A percentile compares a stretch with the other conserved stretches of the same genome.
Conservation (phyloP, 2,797 vertebrate genomes). For the Triplophysa yarkandensis region DNA sequence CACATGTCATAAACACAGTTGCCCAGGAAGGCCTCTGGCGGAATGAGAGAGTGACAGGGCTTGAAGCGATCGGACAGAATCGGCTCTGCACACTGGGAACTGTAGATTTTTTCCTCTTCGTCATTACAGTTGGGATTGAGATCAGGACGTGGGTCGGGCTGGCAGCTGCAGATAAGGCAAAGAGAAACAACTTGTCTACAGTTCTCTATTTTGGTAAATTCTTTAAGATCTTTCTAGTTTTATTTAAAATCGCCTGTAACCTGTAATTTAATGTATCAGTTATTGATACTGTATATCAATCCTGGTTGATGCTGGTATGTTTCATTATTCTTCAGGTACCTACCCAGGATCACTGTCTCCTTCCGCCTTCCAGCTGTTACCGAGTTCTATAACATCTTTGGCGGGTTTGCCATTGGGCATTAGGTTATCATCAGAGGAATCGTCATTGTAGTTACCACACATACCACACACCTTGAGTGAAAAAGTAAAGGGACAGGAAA, state of each 20-base stretch:
- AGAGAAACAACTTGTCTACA: neutral
- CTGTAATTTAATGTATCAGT: neutral
- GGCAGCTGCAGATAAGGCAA: conserved; percentile 59
- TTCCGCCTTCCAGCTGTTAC: conserved; percentile 84
- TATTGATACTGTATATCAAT: neutral
- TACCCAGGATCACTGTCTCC: conserved; percentile 78
- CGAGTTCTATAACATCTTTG: conserved; percentile 73
- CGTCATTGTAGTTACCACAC: conserved; percentile 83
- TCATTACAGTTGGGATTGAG: conserved; percentile 66
- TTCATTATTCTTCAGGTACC: conserved; percentile 43
- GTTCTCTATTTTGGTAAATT: too few species aligned
- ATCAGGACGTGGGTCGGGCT: conserved; percentile 70
- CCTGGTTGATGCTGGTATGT: neutral
- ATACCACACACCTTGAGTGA: conserved; percentile 80
- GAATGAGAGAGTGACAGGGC: conserved; percentile 70
- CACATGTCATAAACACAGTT: conserved; percentile 81
- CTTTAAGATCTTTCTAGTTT: neutral
- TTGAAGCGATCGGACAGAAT: conserved; percentile 71
- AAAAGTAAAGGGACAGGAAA: neutral
- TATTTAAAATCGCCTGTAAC: neutral
- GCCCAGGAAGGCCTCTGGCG: conserved; percentile 63
- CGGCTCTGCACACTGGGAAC: conserved; percentile 63
- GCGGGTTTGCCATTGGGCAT: conserved; percentile 77
- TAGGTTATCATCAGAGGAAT: conserved; percentile 76
- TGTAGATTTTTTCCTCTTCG: conserved; percentile 60